Evolutionary conservation across 1,140 invertebrate species (phyloP).

Genomic region (Drosophila malerkotliana): DNA sequence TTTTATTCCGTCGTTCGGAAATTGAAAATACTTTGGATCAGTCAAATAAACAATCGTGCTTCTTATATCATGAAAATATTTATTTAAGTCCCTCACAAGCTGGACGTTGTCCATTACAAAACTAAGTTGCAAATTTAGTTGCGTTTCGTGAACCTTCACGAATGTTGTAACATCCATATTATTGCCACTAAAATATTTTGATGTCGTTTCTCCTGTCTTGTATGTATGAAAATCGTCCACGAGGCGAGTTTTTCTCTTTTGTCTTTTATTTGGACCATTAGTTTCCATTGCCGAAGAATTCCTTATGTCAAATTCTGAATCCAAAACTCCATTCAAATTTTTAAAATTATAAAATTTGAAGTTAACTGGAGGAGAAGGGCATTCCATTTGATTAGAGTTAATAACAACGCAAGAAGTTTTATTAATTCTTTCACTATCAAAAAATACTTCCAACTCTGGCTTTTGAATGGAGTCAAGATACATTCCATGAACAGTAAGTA

Average conservation of each 20-base stretch:
- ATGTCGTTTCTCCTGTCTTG: constrained; percentile 31
- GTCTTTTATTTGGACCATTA: constrained; percentile 10
- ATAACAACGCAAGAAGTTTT: constrained; percentile 93
- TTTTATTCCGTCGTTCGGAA: constrained; percentile 92
- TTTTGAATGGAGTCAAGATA: constrained; percentile 96
- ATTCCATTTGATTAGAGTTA: constrained; percentile 96
- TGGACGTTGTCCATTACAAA: constrained; percentile 98
- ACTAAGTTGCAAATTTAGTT: constrained; percentile 90
- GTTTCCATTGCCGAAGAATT: constrained; percentile 10
- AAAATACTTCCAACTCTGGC: constrained; percentile 90
- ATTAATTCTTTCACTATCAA: constrained; percentile 87
- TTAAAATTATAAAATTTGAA: constrained; percentile 83
- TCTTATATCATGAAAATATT: constrained; percentile 91
- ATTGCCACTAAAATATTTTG: constrained; percentile 41
- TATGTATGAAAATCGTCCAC: constrained; percentile 56
- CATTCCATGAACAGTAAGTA: constrained; percentile 96
- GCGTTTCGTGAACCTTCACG: constrained; percentile 85
- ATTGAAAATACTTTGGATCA: constrained; percentile 96
- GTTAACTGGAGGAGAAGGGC: constrained; percentile 94
- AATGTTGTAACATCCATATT: constrained; percentile 64
- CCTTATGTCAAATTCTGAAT: background rate
- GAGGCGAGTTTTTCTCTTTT: constrained; percentile 15
- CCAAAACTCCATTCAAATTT: background rate
- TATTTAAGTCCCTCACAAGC: constrained; percentile 93
- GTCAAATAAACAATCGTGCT: constrained; percentile 94